These are phyloP conservation scores for Rhopalosiphum maidis DNA, from an alignment of 1,140 invertebrate species.

Conservation along the genomic window DNA sequence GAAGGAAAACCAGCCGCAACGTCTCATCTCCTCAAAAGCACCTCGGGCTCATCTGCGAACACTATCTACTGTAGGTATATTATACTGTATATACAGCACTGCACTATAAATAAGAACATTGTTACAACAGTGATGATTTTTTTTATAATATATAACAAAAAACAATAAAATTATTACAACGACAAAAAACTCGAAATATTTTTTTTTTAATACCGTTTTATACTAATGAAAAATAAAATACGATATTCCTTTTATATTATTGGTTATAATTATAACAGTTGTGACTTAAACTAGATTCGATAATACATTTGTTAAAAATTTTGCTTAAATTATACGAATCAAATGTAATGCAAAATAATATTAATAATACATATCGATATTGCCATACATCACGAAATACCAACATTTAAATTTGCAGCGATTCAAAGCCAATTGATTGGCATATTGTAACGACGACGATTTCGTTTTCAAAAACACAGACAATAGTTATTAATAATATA, in stretches of 20 bases:
- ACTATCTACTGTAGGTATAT: not conserved
- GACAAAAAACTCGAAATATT: not conserved
- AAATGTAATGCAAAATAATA: no score
- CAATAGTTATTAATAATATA: no score
- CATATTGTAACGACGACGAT: no score
- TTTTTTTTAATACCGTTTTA: no score
- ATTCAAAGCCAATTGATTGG: no score
- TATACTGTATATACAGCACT: not conserved
- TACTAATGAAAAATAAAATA: not conserved
- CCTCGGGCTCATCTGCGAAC: not conserved
- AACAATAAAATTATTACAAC: not conserved
- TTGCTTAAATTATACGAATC: no score
- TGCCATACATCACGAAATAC: no score
- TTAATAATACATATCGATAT: no score
- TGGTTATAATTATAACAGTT: not conserved
- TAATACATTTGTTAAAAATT: no score
- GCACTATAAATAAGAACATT: not conserved
- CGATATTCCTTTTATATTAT: not conserved
- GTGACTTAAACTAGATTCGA: not conserved
- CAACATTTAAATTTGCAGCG: no score
- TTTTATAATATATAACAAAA: not conserved
- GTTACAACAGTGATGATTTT: not conserved
- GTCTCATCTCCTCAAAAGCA: not conserved
- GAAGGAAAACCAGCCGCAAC: not conserved
- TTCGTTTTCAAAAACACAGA: no score